These are phyloP conservation scores for Heterocephalus glaber DNA, from an alignment of 2,113 vertebrate species.

Conservation along the genomic window DNA sequence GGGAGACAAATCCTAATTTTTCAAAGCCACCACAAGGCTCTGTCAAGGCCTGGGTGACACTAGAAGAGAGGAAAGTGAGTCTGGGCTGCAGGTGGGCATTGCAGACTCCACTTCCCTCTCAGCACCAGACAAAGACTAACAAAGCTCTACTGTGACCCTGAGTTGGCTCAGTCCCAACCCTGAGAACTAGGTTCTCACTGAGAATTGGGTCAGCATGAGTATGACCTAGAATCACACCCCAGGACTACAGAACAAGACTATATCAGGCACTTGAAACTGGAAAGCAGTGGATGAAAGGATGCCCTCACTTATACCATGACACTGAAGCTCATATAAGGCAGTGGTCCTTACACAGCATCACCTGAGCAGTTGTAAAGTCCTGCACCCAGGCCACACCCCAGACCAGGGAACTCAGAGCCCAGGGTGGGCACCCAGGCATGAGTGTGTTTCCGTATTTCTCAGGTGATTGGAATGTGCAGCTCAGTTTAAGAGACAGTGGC, in stretches of 20 bases:
- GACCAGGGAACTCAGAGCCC: not conserved
- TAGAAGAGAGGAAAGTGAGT: not conserved
- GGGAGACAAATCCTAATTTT: not conserved
- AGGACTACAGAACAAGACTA: not conserved
- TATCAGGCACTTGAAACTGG: not conserved
- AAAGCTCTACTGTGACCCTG: not conserved
- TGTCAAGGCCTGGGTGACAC: not conserved
- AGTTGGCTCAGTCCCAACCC: not conserved
- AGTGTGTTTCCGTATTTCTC: not conserved
- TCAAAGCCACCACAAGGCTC: not conserved
- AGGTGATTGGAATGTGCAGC: not conserved
- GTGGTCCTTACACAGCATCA: not conserved
- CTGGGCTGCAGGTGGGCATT: not conserved
- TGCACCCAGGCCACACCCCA: not conserved
- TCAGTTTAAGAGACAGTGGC: not conserved
- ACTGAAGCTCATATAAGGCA: not conserved
- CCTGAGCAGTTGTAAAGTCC: not conserved
- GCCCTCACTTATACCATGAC: not conserved
- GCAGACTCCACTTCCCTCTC: not conserved
- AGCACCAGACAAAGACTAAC: not conserved
- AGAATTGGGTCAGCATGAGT: not conserved
- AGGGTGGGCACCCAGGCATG: not conserved
- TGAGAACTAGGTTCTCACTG: not conserved
- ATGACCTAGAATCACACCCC: rapidly evolving
- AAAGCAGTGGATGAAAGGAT: not conserved